These are phyloP conservation scores for Fistularia tabacaria DNA, from an alignment of 2,797 vertebrate species.

Conservation along the genomic window DNA sequence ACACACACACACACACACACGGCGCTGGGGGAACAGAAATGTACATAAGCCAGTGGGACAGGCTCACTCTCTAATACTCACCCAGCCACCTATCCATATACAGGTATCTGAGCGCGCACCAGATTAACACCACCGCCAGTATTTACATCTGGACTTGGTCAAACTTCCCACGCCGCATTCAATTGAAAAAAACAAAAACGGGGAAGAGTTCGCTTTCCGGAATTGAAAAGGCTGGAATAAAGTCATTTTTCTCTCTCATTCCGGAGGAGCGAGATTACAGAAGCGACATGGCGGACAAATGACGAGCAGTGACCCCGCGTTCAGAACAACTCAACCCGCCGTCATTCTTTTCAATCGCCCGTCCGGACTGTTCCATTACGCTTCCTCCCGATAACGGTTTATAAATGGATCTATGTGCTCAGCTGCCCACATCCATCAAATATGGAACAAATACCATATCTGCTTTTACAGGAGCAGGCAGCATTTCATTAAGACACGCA, in stretches of 20 bases:
- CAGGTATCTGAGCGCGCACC: conserved; percentile 9
- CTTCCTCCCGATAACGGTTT: conserved; percentile 46
- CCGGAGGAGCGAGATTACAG: no score
- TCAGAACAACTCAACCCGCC: conserved; percentile 17
- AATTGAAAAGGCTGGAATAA: no score
- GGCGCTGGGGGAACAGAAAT: conserved; percentile 14
- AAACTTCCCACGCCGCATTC: background rate
- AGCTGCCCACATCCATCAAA: conserved; percentile 46
- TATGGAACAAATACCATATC: conserved; percentile 56
- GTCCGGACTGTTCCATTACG: conserved; percentile 29
- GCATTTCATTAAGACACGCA: conserved; percentile 66
- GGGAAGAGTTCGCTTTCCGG: no score
- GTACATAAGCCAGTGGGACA: conserved; percentile 18
- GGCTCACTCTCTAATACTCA: conserved; percentile 13
- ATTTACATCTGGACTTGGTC: no score
- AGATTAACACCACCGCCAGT: no score
- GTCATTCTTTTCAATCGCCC: conserved; percentile 25
- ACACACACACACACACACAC: conserved; percentile 22
- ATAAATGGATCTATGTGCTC: conserved; percentile 34
- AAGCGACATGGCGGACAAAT: background rate
- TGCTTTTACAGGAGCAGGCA: conserved; percentile 38
- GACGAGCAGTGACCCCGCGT: conserved; percentile 1
- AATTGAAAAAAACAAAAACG: no score
- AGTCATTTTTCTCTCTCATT: background rate
- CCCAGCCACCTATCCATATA: conserved; percentile 3